phyloP scores from a whole-genome alignment of 1,140 invertebrate genomes.

The Onthophagus taurus region DNA sequence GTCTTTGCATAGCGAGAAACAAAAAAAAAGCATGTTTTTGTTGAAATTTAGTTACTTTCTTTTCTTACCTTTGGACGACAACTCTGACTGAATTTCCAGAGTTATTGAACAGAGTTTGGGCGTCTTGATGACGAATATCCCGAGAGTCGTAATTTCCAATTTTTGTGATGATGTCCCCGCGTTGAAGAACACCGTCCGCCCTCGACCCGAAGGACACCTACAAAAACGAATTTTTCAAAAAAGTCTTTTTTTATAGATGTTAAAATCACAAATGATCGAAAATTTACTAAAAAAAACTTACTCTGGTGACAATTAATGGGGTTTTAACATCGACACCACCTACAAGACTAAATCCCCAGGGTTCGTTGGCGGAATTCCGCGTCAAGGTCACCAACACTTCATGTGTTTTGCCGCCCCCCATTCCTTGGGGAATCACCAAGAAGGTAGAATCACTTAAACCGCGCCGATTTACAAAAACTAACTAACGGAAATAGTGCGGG shows the following conservation, averaged over 20 bases:
- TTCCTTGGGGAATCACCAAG: no score
- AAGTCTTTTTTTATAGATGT: neutral
- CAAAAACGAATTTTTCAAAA: slow-evolving; percentile 21
- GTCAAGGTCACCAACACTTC: slow-evolving; percentile 64
- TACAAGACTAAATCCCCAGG: slow-evolving; percentile 86
- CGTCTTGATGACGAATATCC: slow-evolving; percentile 81
- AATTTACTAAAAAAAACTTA: slow-evolving; percentile 42
- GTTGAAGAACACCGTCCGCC: slow-evolving; percentile 69
- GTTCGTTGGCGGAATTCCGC: slow-evolving; percentile 61
- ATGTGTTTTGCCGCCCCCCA: slow-evolving; percentile 52
- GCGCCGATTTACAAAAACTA: no score
- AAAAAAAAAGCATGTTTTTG: no score
- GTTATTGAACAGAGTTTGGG: slow-evolving; percentile 78
- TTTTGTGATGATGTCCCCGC: slow-evolving; percentile 83
- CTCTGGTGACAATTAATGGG: slow-evolving; percentile 85
- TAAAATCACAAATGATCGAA: neutral
- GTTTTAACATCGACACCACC: slow-evolving; percentile 81
- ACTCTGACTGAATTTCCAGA: slow-evolving; percentile 58
- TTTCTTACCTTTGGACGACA: slow-evolving; percentile 55
- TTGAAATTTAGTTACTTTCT: no score
- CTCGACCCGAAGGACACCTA: slow-evolving; percentile 58
- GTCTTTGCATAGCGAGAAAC: no score
- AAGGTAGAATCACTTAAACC: no score
- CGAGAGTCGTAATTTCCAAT: slow-evolving; percentile 79
- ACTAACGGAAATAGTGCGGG: no score